Evolutionary conservation across 2,888 invertebrate genomes (phyloP), one percentile per base, ranked within the genome.

Genomic region (Anaspis maculata): DNA sequence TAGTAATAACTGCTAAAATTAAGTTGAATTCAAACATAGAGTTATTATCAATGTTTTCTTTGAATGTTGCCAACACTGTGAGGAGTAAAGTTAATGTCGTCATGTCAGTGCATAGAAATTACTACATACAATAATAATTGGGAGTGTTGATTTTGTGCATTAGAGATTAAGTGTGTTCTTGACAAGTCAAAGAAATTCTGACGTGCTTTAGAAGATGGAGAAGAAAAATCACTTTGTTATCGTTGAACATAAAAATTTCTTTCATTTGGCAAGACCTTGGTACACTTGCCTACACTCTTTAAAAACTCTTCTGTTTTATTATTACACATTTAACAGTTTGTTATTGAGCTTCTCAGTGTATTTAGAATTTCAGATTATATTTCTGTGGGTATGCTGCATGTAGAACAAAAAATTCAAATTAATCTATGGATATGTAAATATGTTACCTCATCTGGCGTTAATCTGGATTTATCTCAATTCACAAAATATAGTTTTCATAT

Each of bases 61-160:
- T 47, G 38, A 50, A 48, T 50, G 51, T 52, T 51, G 49, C 49
- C 50, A 45, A 52, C 49, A 45, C 44, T 45, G 46, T 44, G 49
- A 44, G 41, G 45, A 44, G 44, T 44, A 38, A 41, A 36, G 36
- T 45, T 43, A 41, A 48, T 51, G 46, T 49, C 44, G 50, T 49
- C 40, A 37, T 45, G 47, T 51, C 34, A 19, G 42, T 38, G 45
- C 33, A 27, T 15, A 26, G 13, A 9, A 26, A 3, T 28, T 16
- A 34, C 25, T 30, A 39, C 26, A 32, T 37, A 38, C 39, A 45
- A 45, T 29, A 36, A 40, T 33, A 30, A 27, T 39, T 42, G 46
- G 48, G 51, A 51, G 48, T 47, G 46, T 51, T 51, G 28, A n/a
- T n/a, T n/a, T n/a, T n/a, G n/a, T n/a, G n/a, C n/a, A n/a, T n/a